A percentile compares a stretch with the other conserved stretches of the same genome.
These are phyloP conservation scores for Rhagoletis pomonella DNA, from an alignment of 1,140 invertebrate species.

Conservation along the genomic window DNA sequence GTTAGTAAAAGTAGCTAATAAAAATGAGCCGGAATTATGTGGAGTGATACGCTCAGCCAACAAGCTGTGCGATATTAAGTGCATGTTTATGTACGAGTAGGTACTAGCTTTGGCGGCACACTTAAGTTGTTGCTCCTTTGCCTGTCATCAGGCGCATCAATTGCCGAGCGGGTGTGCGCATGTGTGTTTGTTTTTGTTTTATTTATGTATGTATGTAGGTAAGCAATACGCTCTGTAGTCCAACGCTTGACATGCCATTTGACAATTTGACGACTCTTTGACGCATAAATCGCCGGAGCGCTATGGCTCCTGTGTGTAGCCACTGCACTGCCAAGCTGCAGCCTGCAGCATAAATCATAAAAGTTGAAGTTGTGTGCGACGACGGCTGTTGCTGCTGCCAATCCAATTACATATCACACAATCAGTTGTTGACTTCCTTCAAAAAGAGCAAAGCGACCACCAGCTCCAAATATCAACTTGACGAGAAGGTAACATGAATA, in stretches of 20 bases:
- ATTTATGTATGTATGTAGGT: not conserved
- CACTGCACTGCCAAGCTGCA: constrained; percentile 8
- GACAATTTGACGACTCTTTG: constrained; percentile 67
- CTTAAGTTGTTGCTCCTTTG: not conserved
- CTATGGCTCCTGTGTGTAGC: not conserved
- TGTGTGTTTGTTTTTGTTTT: not conserved
- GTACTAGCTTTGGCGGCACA: constrained; percentile 9
- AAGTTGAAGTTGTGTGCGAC: constrained; percentile 2
- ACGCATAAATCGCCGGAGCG: constrained; percentile 55
- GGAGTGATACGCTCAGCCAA: not conserved
- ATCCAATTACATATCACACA: constrained; percentile 22
- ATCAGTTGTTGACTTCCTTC: constrained; percentile 45
- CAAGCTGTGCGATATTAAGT: constrained; percentile 19
- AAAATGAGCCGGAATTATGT: constrained; percentile 12
- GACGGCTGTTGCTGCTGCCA: constrained; percentile 50
- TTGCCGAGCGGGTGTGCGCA: not conserved
- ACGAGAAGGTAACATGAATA: constrained; percentile 35
- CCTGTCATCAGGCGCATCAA: not conserved
- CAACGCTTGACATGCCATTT: constrained; percentile 68
- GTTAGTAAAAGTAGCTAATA: not conserved
- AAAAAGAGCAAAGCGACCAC: not conserved
- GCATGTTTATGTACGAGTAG: constrained; percentile 30
- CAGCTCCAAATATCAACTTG: constrained; percentile 35
- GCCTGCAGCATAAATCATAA: constrained; percentile 20
- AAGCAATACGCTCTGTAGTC: not conserved